Evolutionary conservation across 2,113 vertebrate species (phyloP).

Genomic region (Bostrychus sinensis): DNA sequence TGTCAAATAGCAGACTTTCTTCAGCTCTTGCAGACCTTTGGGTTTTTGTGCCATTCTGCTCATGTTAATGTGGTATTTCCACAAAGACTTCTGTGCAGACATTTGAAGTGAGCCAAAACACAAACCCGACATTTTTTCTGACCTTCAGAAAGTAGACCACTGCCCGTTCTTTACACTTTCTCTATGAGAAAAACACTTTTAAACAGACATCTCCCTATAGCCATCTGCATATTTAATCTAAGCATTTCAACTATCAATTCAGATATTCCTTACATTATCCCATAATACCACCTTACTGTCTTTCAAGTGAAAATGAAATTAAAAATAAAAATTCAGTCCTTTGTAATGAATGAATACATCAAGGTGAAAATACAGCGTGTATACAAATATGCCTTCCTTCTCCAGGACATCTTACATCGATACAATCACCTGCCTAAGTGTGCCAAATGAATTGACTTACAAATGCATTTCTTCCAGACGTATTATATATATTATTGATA

Average conservation of each 20-base stretch:
- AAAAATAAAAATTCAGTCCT: too few relatives aligned
- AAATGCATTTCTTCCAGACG: constrained; percentile 12
- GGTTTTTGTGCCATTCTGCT: constrained; percentile 22
- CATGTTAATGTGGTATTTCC: constrained; percentile 66
- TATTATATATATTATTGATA: constrained; percentile 13
- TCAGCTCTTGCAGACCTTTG: too few relatives aligned
- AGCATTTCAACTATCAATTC: too few relatives aligned
- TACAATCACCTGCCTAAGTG: background rate
- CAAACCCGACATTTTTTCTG: constrained; percentile 25
- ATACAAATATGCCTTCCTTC: background rate
- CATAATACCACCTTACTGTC: too few relatives aligned
- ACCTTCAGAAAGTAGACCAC: constrained; percentile 31
- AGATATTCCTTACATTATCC: too few relatives aligned
- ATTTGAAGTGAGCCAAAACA: constrained; percentile 40
- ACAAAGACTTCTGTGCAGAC: constrained; percentile 40
- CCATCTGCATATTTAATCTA: too few relatives aligned
- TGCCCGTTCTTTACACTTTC: background rate
- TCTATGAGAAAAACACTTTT: constrained; percentile 1
- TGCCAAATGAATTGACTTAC: constrained; percentile 14
- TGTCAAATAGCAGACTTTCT: too few relatives aligned
- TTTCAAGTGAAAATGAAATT: too few relatives aligned
- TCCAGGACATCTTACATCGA: background rate
- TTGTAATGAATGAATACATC: too few relatives aligned
- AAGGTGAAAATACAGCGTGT: background rate
- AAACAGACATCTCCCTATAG: background rate